A percentile compares a stretch with the other conserved stretches of the same genome.
Evolutionary conservation across 2,888 invertebrate genomes (phyloP).

Genomic region (Linnaemya tessellans): DNA sequence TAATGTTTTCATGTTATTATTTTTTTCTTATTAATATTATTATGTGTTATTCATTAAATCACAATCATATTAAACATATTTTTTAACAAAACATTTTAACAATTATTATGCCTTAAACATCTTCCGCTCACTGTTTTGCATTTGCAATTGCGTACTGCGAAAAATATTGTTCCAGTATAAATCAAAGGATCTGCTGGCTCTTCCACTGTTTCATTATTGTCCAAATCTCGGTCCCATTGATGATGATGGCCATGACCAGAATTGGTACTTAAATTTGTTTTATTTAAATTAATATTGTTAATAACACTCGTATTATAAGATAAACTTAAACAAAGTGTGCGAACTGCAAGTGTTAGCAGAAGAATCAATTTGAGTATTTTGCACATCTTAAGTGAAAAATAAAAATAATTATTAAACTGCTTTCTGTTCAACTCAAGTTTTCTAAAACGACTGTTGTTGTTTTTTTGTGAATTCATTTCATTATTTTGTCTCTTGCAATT

Average conservation of each 20-base stretch:
- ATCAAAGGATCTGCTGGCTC: neutral
- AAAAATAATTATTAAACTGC: neutral
- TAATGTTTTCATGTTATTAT: no score
- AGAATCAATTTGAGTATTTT: neutral
- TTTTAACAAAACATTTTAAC: neutral
- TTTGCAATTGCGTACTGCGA: constrained; percentile 3
- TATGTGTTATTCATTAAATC: neutral
- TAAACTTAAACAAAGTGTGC: neutral
- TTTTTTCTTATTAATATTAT: no score
- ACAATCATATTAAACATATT: neutral
- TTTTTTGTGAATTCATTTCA: neutral
- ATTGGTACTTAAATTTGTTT: neutral
- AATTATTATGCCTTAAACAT: constrained; percentile 22
- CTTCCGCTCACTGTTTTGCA: constrained; percentile 40
- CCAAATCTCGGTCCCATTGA: neutral
- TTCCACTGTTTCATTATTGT: neutral
- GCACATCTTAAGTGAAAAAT: neutral
- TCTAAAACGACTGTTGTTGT: neutral
- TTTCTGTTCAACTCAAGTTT: neutral
- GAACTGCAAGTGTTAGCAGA: neutral
- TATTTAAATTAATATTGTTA: neutral
- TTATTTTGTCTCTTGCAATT: neutral
- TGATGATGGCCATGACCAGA: neutral
- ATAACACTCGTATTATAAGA: neutral
- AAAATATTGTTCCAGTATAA: constrained; percentile 26